A percentile compares a stretch with the other conserved stretches of the same genome.
Conservation (phyloP, 2,113 vertebrate genomes). For the Rhinolophus sinicus region DNA sequence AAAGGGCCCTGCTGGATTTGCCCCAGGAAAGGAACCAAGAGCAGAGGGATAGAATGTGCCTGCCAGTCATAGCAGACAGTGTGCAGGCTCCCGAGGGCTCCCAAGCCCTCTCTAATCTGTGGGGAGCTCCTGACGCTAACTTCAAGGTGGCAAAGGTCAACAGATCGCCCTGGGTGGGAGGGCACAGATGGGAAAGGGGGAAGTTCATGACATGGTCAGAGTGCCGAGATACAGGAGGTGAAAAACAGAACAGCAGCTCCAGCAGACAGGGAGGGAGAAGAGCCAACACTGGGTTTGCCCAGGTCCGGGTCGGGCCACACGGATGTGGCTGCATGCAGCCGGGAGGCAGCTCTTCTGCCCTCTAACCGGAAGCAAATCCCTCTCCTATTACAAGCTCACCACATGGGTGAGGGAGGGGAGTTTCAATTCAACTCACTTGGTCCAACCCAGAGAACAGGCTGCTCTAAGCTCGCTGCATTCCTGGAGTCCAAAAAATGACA, state of each 20-base stretch:
- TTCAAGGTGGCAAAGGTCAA: not conserved
- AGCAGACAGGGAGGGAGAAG: not conserved
- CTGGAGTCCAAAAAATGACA: constrained; percentile 61
- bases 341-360: not conserved
- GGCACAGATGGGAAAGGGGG: not conserved
- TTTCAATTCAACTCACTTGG: not conserved
- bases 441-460: constrained; percentile 10
- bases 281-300: not conserved
- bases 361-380: not conserved
- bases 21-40: not conserved
- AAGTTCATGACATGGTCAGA: not conserved
- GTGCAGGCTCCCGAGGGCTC: not conserved
- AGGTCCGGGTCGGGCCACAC: not conserved
- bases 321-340: not conserved
- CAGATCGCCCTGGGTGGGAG: not conserved
- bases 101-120: not conserved
- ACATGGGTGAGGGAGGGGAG: not conserved
- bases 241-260: not conserved
- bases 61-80: not conserved
- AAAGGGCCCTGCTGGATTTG: not conserved
- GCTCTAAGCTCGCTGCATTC: constrained; percentile 64
- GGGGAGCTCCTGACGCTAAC: not conserved
- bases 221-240: not conserved
- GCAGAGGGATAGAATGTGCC: not conserved
- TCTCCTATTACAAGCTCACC: not conserved